Base-by-base conservation (phyloP, 2,797 vertebrate species). In the Iguana delicatissima region DNA sequence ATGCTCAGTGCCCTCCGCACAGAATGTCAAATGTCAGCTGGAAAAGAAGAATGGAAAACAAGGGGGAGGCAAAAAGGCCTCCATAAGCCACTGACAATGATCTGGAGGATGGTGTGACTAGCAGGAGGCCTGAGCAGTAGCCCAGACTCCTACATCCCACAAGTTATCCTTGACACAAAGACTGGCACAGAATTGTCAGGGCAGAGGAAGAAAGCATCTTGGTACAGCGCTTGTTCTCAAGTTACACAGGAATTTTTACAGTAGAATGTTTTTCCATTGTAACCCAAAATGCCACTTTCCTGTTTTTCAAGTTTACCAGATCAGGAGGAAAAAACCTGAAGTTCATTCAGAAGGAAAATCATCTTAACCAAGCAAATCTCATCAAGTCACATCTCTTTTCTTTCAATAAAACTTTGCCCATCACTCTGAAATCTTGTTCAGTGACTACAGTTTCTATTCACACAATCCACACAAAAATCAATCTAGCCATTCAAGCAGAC, bases 401-500 rank as follows among this genome's bases (percentile, higher is more conserved):
- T 81, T 35, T 24, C 84, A 86, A 29, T 50, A 86, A 59, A 46
- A 20, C 32, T 73, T 64, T 62, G 20, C 38, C 26, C 38, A 20
- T 81, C 59, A 64, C 84, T 89, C 59, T 42, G 69, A 89, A 59
- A 89, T 74, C 42, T 77, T 89, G n/a, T 74, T 84, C 59, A 55
- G 29, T 55, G n/a, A 52, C 42, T 50, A 35, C 35, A 8, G 16
- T 26, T 85, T 69, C 73, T 38, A 64, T 52, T 64, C 32, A 67
- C 29, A 18, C 24, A 35, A 13, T 67, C 73, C 52, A 67, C 69
- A 52, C 22, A 85, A 35, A 79, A 79, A 85, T 81, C 84, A 90
- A 81, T 74, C 42, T 50, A 81, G 59, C 77, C 52, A n/a, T 72
- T 86, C 89, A 90, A 50, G 76, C 42, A 81, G 55, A 74, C 77